A percentile compares a stretch with the other conserved stretches of the same genome.
Evolutionary conservation across 2,113 vertebrate genomes (phyloP).

Genomic region (Daphoenositta chrysoptera): DNA sequence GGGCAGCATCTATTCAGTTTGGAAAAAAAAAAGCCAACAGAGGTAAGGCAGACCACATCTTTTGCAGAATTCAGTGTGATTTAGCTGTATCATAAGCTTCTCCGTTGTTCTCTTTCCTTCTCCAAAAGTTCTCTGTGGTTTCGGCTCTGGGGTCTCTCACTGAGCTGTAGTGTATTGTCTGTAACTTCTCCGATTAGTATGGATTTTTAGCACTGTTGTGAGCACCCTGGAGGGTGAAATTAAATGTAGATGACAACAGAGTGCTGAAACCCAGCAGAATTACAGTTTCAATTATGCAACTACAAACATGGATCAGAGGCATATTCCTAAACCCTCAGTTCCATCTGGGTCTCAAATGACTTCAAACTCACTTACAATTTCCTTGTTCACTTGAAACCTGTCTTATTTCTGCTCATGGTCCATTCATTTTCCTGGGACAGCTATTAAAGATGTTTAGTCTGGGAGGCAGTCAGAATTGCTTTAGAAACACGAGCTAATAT

Average conservation of each 20-base stretch:
- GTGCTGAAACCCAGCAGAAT: conserved; percentile 50
- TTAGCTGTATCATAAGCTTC: background rate
- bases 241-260: conserved; percentile 45
- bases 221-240: conserved; percentile 28
- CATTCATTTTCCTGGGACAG: conserved; percentile 47
- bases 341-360: conserved; percentile 40
- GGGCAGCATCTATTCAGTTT: background rate
- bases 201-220: conserved; percentile 6
- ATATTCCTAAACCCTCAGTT: background rate
- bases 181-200: conserved; percentile 19
- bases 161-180: background rate
- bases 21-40: background rate
- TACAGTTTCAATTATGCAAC: conserved; percentile 55
- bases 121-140: background rate
- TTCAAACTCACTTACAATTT: conserved; percentile 37
- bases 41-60: background rate
- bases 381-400: conserved; percentile 44
- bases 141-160: background rate
- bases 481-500: conserved; percentile 19
- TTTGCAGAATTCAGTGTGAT: background rate
- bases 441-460: background rate
- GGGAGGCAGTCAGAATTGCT: conserved; percentile 10
- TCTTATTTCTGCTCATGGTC: conserved; percentile 43
- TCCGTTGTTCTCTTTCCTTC: background rate
- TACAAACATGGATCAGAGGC: conserved; percentile 25